Percentiles rank a stretch among this genome's conserved stretches.
These are phyloP conservation scores for Heterodera carotae DNA, from an alignment of 1,140 invertebrate genomes.

Conservation along the genomic window DNA sequence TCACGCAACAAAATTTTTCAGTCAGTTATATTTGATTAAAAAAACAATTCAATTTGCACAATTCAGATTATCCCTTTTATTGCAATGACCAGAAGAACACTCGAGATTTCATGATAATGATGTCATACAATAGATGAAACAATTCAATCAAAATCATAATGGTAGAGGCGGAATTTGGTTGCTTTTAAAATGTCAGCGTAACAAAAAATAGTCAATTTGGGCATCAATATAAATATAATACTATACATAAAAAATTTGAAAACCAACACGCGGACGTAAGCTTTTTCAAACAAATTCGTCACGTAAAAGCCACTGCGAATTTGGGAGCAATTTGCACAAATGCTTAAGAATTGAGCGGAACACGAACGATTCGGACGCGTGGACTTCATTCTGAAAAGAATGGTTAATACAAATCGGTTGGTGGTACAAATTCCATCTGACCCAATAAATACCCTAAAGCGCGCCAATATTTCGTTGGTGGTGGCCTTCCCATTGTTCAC, in stretches of 20 bases:
- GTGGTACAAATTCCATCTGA: not conserved
- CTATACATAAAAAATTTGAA: not conserved
- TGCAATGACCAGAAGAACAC: not conserved
- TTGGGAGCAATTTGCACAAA: constrained; percentile 33
- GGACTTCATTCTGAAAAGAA: constrained; percentile 49
- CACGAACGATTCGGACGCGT: constrained; percentile 48
- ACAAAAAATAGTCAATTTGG: not conserved
- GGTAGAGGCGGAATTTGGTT: too few species aligned
- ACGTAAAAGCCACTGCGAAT: constrained; percentile 48
- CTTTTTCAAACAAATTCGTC: constrained; percentile 42
- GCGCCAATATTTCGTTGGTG: constrained; percentile 52
- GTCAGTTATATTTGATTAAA: not conserved
- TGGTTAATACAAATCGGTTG: constrained; percentile 33
- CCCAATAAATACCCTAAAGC: constrained; percentile 51
- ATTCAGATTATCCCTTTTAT: not conserved
- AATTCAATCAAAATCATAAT: too few species aligned
- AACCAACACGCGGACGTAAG: not conserved
- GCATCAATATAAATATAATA: not conserved
- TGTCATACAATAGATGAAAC: too few species aligned
- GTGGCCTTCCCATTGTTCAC: constrained; percentile 40
- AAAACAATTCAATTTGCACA: too few species aligned
- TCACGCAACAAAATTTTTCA: not conserved
- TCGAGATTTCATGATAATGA: too few species aligned
- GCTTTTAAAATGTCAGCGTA: not conserved
- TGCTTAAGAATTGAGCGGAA: constrained; percentile 52